Evolutionary conservation across 2,113 vertebrate species (phyloP), one percentile per base, ranked within the genome.

Genomic region (human (Homo sapiens)): DNA sequence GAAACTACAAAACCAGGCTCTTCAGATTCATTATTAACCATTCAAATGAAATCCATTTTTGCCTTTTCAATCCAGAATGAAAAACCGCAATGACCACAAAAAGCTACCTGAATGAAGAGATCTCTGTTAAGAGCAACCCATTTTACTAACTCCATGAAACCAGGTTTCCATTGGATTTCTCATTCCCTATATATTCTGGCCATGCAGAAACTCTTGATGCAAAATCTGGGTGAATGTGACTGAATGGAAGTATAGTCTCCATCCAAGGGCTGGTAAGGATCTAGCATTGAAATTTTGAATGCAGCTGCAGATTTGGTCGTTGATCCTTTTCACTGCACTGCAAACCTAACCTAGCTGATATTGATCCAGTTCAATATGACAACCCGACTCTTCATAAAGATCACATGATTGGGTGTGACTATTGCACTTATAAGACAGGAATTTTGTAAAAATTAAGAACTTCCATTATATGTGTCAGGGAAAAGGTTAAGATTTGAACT

Each of bases 1-100:
- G 97, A 98, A 98, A 97, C 97, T 93, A 96, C 97, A 98, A 97
- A 98, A 98, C 93, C 25, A 87, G 90, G 72, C 75, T 97, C 4
- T 0, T 4, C 48, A 61, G 0, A 96, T 94, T 92, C 87, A 94
- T 86, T 50, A 83, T 93, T 98, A 97, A 94, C 97, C 93, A 96
- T 98, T 98, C 96, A 96, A 93, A 86, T 97, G 68, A 92, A 97
- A 98, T 96, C n/a, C 18, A 72, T 98, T 98, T 64, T 98, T 87
- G 83, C 95, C 82, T 92, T 96, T 97, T 88, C 61, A 96, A 82
- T 93, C 70, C 45, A 73, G n/a, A 78, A 22, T 66, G 64, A 79
- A 95, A 72, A 83, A 78, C 75, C 79, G 68, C 84, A 84, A n/a
- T 0, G n/a, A 45, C 92, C 95, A 96, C 96, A 92, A 57, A 93